Evolutionary conservation across 2,797 vertebrate species (phyloP).

Genomic region (Cygnus olor): DNA sequence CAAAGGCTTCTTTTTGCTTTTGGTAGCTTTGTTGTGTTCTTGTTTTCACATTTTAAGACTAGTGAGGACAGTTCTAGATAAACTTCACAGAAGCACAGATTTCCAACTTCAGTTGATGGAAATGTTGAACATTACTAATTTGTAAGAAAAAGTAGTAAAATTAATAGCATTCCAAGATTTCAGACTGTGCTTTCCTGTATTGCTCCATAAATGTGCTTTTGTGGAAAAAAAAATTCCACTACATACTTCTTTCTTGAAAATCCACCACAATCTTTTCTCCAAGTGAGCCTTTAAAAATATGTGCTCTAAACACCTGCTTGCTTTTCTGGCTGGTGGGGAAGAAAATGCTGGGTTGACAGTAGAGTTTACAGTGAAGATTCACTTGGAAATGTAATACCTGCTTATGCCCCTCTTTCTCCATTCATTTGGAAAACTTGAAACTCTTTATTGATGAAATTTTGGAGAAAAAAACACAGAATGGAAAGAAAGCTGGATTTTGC

Average conservation of each 20-base stretch:
- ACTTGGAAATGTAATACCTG: neutral
- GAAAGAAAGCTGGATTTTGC: neutral
- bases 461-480: accelerated
- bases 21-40: neutral
- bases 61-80: neutral
- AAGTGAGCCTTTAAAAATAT: neutral
- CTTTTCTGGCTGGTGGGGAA: accelerated
- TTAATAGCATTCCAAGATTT: conserved; percentile 9
- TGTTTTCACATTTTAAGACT: neutral
- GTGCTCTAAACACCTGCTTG: neutral
- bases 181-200: conserved; percentile 29
- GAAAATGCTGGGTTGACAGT: neutral
- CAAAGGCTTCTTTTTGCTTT: neutral
- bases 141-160: conserved; percentile 1
- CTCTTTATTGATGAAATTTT: neutral
- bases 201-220: conserved; percentile 43
- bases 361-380: neutral
- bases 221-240: neutral
- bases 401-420: neutral
- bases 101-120: neutral
- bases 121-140: neutral
- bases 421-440: neutral
- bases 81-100: neutral
- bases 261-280: neutral
- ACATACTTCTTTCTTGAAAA: conserved; percentile 32